Percentiles rank a stretch among this genome's conserved stretches.
These are phyloP conservation scores for Coilia nasus DNA, from an alignment of 2,797 vertebrate species.

Conservation along the genomic window DNA sequence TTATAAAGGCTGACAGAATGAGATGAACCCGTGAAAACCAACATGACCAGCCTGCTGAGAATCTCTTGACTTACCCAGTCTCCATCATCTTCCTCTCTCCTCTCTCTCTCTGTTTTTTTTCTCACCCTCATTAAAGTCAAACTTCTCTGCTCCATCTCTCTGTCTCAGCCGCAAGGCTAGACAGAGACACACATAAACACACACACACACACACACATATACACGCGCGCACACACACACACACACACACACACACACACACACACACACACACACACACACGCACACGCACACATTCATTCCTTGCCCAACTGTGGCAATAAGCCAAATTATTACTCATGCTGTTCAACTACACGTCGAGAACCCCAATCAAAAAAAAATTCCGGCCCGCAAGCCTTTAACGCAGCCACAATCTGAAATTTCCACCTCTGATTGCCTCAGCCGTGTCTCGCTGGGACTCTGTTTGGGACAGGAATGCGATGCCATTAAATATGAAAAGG, in stretches of 20 bases:
- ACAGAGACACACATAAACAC: not conserved
- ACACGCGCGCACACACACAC: not conserved
- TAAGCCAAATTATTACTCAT: slow-evolving; percentile 2
- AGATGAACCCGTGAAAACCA: not conserved
- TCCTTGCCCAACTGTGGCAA: not conserved
- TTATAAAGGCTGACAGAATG: not conserved
- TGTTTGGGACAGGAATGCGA: slow-evolving; percentile 1
- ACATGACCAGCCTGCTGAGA: not conserved
- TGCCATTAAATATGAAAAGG: slow-evolving; percentile 13
- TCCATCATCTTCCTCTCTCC: not conserved
- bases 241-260: not conserved
- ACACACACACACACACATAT: not conserved
- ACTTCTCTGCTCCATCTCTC: not conserved
- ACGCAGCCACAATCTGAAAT: not conserved
- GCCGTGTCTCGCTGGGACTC: not conserved
- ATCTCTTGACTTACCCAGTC: not conserved
- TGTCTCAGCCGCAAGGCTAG: not conserved
- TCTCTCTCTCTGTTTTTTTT: not conserved
- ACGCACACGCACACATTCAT: not conserved
- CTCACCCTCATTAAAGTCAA: not conserved
- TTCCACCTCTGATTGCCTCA: slow-evolving; percentile 19
- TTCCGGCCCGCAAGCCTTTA: not conserved
- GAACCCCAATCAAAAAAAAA: not conserved
- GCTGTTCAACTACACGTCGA: not conserved
- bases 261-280: not conserved